Conservation (phyloP, 1,140 invertebrate species). For the Zaprionus davidi region DNA sequence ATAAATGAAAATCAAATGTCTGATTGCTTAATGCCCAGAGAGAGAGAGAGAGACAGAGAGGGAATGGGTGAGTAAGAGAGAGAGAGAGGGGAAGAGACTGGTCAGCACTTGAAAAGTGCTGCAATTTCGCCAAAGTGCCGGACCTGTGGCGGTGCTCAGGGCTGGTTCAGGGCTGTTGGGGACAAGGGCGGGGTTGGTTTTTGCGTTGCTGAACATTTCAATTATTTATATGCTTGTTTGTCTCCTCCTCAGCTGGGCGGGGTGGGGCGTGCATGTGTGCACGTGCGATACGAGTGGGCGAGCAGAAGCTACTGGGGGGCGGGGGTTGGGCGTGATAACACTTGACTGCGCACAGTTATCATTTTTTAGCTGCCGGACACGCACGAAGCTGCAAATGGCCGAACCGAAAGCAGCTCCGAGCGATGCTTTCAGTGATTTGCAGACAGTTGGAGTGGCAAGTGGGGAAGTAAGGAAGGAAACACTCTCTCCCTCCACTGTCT, state of each 20-base stretch:
- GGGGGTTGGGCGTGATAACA: conserved; percentile 47
- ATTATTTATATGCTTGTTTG: conserved; percentile 82
- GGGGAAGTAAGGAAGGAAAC: background rate
- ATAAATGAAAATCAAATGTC: conserved; percentile 83
- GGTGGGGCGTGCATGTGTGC: conserved; percentile 46
- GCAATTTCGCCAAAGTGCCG: conserved; percentile 69
- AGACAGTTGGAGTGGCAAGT: conserved; percentile 59
- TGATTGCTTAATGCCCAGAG: conserved; percentile 79
- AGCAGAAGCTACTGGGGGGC: background rate
- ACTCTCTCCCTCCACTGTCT: background rate
- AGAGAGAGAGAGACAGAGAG: conserved; percentile 35
- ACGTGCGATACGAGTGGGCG: conserved; percentile 55
- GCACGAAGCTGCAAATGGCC: conserved; percentile 48
- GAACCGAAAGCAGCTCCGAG: conserved; percentile 26
- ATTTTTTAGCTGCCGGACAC: conserved; percentile 54
- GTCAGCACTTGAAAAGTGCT: conserved; percentile 59
- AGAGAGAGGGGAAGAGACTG: background rate
- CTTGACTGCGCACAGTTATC: conserved; percentile 74
- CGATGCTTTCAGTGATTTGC: conserved; percentile 71
- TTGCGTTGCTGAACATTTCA: conserved; percentile 69
- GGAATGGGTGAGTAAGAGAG: background rate
- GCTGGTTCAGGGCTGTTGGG: background rate
- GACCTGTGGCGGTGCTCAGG: conserved; percentile 8
- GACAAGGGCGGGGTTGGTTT: background rate
- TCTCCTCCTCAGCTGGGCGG: conserved; percentile 24